These are phyloP conservation scores for Rousettus madagascariensis DNA, from an alignment of 2,797 vertebrate genomes.

Conservation along the genomic window DNA sequence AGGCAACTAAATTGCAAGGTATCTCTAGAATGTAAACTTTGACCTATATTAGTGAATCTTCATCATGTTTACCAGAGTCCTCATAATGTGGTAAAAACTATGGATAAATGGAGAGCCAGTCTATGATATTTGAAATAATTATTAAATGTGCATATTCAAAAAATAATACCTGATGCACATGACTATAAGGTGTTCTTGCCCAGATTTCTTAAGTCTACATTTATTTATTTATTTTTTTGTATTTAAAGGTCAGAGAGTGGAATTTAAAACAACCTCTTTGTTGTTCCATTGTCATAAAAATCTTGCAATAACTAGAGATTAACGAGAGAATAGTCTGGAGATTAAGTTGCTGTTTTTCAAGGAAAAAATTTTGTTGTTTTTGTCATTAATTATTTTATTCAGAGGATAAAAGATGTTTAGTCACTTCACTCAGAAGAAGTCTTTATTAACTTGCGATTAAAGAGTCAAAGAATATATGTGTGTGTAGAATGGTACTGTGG, in stretches of 20 bases:
- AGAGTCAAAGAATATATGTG: not conserved
- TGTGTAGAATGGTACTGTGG: not conserved
- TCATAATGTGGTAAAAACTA: slow-evolving; percentile 59
- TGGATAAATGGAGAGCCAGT: slow-evolving; percentile 51
- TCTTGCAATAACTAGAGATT: slow-evolving; percentile 23
- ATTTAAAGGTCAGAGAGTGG: slow-evolving; percentile 32
- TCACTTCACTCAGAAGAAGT: slow-evolving; percentile 4
- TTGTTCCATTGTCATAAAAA: slow-evolving; percentile 29
- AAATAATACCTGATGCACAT: not conserved
- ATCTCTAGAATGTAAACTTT: slow-evolving; percentile 39
- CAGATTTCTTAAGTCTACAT: slow-evolving; percentile 22
- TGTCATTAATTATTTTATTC: not conserved
- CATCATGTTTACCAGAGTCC: slow-evolving; percentile 55
- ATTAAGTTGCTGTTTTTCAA: not conserved
- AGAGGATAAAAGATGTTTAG: not conserved
- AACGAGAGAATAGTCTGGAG: not conserved
- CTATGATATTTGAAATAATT: slow-evolving; percentile 68
- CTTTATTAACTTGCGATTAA: not conserved
- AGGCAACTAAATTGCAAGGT: slow-evolving; percentile 55
- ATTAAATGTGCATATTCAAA: slow-evolving; percentile 13
- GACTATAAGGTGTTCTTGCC: slow-evolving; percentile 18
- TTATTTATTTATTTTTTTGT: not conserved
- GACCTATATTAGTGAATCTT: slow-evolving; percentile 64
- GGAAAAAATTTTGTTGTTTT: not conserved
- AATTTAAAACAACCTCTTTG: slow-evolving; percentile 18